Percentiles rank a stretch among this genome's conserved stretches.
Conservation (phyloP, 2,113 vertebrate species). For the Machaerirhynchus nigripectus region DNA sequence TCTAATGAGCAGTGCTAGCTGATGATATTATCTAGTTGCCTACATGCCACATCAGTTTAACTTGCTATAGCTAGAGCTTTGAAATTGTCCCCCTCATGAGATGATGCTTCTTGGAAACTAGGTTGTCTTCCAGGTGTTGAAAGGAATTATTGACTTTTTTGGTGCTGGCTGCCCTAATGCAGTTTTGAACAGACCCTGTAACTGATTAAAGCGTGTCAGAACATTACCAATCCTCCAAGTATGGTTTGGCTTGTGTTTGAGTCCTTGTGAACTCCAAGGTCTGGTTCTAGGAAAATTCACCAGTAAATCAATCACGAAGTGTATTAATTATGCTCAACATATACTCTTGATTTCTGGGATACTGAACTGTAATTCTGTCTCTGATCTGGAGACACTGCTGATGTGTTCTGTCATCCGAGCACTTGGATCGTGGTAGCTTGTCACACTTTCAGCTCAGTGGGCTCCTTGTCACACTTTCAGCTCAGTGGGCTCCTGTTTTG, state of each 20-base stretch:
- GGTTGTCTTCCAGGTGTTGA: not conserved
- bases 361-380: not conserved
- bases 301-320: not conserved
- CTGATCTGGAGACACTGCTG: not conserved
- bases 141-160: not conserved
- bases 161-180: not conserved
- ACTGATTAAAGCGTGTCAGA: not conserved
- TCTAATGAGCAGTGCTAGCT: not conserved
- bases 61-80: not conserved
- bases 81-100: not conserved
- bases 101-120: not conserved
- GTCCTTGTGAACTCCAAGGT: not conserved
- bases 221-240: not conserved
- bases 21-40: not conserved
- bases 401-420: not conserved
- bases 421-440: not conserved
- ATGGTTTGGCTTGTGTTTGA: not conserved
- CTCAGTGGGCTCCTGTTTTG: not conserved
- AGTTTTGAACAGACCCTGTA: not conserved
- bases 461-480: not conserved
- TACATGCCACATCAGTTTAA: not conserved
- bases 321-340: not conserved
- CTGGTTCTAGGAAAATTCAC: not conserved
- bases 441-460: not conserved
- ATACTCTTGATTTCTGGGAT: not conserved